A percentile compares a stretch with the other conserved stretches of the same genome.
phyloP scores from a whole-genome alignment of 2,113 vertebrate species.

The Mugil cephalus region DNA sequence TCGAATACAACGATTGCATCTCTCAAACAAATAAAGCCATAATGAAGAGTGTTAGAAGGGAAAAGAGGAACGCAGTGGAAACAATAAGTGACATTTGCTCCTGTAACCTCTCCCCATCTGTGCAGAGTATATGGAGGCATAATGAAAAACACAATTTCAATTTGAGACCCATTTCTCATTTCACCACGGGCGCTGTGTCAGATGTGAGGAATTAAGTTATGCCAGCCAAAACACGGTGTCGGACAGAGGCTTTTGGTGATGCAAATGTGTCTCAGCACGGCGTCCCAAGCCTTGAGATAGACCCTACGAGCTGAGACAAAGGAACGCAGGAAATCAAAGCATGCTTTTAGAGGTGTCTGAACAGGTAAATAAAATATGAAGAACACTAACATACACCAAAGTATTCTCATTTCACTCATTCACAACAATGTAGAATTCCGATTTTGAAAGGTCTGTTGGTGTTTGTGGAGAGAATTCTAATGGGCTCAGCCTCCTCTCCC shows the following conservation, averaged over 20 bases:
- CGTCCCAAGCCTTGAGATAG: background rate
- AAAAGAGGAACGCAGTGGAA: constrained; percentile 42
- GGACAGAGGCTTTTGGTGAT: constrained; percentile 42
- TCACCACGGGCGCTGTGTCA: constrained; percentile 25
- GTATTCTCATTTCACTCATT: no score
- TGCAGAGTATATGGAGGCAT: constrained; percentile 26
- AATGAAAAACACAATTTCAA: constrained; percentile 77
- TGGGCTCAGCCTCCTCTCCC: background rate
- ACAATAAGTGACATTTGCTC: constrained; percentile 75
- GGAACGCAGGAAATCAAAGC: background rate
- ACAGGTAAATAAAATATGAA: background rate
- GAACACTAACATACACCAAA: background rate
- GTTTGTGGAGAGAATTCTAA: background rate
- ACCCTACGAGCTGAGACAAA: background rate
- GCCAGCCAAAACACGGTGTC: constrained; percentile 16
- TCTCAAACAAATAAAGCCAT: constrained; percentile 66
- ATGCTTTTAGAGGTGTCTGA: background rate
- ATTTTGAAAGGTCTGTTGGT: background rate
- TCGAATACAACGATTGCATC: constrained; percentile 52
- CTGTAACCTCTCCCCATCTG: constrained; percentile 57
- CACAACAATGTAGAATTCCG: no score
- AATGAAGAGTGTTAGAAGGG: constrained; percentile 59
- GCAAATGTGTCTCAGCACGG: constrained; percentile 14
- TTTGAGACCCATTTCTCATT: constrained; percentile 69
- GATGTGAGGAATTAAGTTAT: constrained; percentile 46